Evolutionary conservation across 2,113 vertebrate species (phyloP).

Genomic region (Riparia riparia): DNA sequence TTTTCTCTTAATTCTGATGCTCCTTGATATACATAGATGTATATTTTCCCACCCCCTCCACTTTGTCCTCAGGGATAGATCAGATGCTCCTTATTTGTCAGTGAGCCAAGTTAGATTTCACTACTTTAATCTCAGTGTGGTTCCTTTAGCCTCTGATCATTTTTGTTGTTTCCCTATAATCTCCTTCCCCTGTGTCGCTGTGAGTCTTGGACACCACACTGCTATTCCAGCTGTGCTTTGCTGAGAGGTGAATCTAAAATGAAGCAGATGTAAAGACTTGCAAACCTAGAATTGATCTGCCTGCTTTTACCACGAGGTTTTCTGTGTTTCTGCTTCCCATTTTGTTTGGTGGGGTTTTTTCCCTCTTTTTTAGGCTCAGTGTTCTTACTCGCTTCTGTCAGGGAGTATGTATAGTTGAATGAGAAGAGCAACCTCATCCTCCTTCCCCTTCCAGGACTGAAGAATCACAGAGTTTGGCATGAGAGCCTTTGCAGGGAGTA

Average conservation of each 20-base stretch:
- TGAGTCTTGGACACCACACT: neutral
- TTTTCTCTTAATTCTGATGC: neutral
- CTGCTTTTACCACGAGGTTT: neutral
- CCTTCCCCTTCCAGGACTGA: neutral
- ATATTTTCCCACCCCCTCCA: neutral
- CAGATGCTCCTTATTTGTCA: neutral
- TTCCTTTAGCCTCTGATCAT: neutral
- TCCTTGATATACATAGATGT: neutral
- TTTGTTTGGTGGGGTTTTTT: neutral
- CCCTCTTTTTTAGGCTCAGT: neutral
- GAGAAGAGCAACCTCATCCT: neutral
- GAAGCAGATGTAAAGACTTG: neutral
- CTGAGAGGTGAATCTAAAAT: neutral
- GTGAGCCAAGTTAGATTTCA: neutral
- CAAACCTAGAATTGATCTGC: neutral
- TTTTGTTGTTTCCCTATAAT: neutral
- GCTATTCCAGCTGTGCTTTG: neutral
- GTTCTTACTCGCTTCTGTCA: neutral
- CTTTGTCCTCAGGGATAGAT: neutral
- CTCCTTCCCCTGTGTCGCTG: neutral
- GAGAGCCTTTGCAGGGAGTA: neutral
- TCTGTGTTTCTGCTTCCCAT: neutral
- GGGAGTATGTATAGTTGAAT: neutral
- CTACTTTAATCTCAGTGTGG: neutral
- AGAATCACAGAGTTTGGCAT: neutral